These are phyloP conservation scores for Sebastiscus tertius DNA, from an alignment of 2,797 vertebrate species.

Conservation along the genomic window DNA sequence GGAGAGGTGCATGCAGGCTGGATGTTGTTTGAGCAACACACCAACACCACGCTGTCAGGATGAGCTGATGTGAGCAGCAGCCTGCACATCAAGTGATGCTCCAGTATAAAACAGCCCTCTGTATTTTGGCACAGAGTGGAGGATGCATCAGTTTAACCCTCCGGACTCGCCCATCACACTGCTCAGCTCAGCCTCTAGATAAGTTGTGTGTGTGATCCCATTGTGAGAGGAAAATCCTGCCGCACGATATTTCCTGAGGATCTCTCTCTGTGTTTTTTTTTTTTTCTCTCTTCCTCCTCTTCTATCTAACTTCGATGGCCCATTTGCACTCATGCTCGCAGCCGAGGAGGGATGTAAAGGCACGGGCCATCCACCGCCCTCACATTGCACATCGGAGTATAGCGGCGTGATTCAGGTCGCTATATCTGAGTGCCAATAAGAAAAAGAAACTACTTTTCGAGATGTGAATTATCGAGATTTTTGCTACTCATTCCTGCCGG, in stretches of 20 bases:
- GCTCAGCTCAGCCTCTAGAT: conserved; percentile 49
- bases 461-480: conserved; percentile 74
- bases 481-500: conserved; percentile 56
- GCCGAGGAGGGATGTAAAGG: conserved; percentile 77
- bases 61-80: conserved; percentile 71
- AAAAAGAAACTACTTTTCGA: conserved; percentile 77
- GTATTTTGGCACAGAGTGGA: conserved; percentile 68
- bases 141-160: conserved; percentile 76
- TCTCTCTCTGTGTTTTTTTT: conserved; percentile 42
- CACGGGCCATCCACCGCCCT: conserved; percentile 75
- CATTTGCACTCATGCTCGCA: conserved; percentile 77
- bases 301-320: conserved; percentile 78
- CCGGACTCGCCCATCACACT: conserved; percentile 71
- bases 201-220: conserved; percentile 74
- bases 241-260: conserved; percentile 66
- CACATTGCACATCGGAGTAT: conserved; percentile 67
- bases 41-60: conserved; percentile 60
- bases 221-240: conserved; percentile 61
- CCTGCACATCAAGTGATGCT: conserved; percentile 73
- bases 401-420: conserved; percentile 76
- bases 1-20: conserved; percentile 54
- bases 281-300: conserved; percentile 25
- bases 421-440: conserved; percentile 65
- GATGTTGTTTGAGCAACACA: conserved; percentile 50
- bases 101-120: conserved; percentile 68